Evolutionary conservation across 2,797 vertebrate genomes (phyloP), one percentile per base, ranked within the genome.

Genomic region (Gymnodraco acuticeps): DNA sequence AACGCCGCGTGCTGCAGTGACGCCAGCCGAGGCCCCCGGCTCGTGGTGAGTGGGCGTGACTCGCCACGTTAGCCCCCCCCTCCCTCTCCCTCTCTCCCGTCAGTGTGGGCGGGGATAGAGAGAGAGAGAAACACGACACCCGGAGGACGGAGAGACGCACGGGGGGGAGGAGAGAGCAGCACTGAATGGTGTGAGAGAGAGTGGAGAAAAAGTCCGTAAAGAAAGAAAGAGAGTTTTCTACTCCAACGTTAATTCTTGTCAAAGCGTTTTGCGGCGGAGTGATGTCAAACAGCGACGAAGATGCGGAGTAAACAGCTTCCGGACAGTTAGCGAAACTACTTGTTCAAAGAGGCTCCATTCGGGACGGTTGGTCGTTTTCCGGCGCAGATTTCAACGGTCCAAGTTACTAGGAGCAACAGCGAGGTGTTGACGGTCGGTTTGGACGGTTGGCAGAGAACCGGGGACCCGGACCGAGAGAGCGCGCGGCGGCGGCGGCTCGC

Each of bases 11-110:
- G 91, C 92, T 83, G 88, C 91, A 89, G 83, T 95, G 93, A 95
- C 93, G 94, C 93, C 87, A 91, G 86, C 89, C 62, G 64, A 11
- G 79, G 87, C 86, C 87, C 79, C 71, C 48, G 82, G 90, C 92
- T 94, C 92, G 85, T 93, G 93, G 87, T 92, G 92, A 93, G 93
- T 93, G 92, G 94, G 94, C 93, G 96, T 95, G 94, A 90, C 93
- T 90, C 90, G 80, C 85, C 88, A 86, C 89, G 67, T 83, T 87
- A 82, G 59, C 70, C 84, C 84, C 83, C 68, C 87, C 33, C 23
- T 27, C 10, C 10, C 31, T 72, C 48, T 67, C 79, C 79, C 53
- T 10, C 82, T 87, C 67, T 43, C 53, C 87, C 80, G 84, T 88
- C 92, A 86, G 86, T 92, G 94, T 94, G 90, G 94, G 95, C 94